These are phyloP conservation scores for Aphidoletes aphidimyza DNA, from an alignment of 2,888 invertebrate species.

Conservation along the genomic window DNA sequence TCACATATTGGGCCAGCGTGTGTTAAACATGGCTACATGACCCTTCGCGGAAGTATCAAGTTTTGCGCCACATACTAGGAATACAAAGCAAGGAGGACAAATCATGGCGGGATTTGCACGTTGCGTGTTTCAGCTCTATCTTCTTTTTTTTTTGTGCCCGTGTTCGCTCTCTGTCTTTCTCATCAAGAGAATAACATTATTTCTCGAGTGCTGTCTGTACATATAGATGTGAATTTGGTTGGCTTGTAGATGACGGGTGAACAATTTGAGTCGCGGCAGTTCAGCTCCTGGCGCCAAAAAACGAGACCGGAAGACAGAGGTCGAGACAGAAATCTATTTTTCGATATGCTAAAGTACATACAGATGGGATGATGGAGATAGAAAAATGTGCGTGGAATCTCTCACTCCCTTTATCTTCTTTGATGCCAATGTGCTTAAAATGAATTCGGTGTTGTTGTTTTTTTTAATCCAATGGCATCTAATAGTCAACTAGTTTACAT, in stretches of 20 bases:
- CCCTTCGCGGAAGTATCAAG: conserved; percentile 43
- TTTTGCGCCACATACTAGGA: background rate
- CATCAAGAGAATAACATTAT: too few species aligned
- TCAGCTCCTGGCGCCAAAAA: background rate
- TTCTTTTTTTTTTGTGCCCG: background rate
- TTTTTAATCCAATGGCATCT: conserved; percentile 5
- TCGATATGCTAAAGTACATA: background rate
- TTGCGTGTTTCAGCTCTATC: background rate
- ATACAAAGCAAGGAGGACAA: conserved; percentile 1
- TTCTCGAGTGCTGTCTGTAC: too few species aligned
- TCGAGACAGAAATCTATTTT: background rate
- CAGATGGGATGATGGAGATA: too few species aligned
- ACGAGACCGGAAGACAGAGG: too few species aligned
- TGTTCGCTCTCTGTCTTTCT: background rate
- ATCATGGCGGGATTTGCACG: conserved; percentile 28
- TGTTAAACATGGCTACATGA: background rate
- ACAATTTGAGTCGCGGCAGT: too few species aligned
- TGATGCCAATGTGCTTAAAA: background rate
- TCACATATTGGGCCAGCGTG: too few species aligned
- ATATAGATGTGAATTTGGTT: too few species aligned
- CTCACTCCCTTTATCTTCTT: too few species aligned
- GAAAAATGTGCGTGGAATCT: conserved; percentile 31
- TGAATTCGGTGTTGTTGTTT: background rate
- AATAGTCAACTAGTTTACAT: conserved; percentile 39
- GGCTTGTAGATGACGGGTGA: too few species aligned